Conservation (phyloP, 2,113 vertebrate species). For the Saccopteryx bilineata region DNA sequence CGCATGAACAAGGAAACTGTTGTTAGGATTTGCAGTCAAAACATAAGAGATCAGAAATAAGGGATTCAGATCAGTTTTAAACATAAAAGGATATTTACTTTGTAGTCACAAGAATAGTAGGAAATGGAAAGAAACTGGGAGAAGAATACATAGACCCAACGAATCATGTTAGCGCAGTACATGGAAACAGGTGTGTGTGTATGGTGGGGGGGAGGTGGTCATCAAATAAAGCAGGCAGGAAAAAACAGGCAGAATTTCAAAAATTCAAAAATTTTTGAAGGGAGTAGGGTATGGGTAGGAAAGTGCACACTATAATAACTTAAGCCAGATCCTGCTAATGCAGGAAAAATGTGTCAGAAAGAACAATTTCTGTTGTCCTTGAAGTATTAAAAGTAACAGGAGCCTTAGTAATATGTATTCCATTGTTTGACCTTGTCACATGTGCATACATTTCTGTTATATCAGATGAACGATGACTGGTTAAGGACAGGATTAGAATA, state of each 20-base stretch:
- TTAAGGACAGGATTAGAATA: not conserved
- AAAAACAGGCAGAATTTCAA: not conserved
- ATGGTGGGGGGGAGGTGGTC: too few species aligned
- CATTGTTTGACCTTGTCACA: not conserved
- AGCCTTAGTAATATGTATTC: not conserved
- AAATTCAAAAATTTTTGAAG: not conserved
- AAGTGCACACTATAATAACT: not conserved
- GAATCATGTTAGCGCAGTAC: not conserved
- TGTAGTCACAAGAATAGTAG: conserved; percentile 23
- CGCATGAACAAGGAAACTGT: not conserved
- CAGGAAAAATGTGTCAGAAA: not conserved
- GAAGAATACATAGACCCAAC: not conserved
- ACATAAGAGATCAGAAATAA: not conserved
- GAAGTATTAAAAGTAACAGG: not conserved
- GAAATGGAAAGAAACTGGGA: not conserved
- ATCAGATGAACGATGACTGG: not conserved
- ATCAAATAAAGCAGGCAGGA: not conserved
- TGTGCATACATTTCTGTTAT: not conserved
- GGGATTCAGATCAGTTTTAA: conserved; percentile 20
- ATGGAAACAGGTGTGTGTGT: not conserved
- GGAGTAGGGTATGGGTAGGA: accelerated
- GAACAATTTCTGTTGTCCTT: not conserved
- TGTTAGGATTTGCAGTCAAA: not conserved
- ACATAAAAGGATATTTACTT: conserved; percentile 34
- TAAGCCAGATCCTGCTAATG: not conserved